Base-by-base conservation (phyloP, 2,888 invertebrate genomes). In the Halictus ligatus region DNA sequence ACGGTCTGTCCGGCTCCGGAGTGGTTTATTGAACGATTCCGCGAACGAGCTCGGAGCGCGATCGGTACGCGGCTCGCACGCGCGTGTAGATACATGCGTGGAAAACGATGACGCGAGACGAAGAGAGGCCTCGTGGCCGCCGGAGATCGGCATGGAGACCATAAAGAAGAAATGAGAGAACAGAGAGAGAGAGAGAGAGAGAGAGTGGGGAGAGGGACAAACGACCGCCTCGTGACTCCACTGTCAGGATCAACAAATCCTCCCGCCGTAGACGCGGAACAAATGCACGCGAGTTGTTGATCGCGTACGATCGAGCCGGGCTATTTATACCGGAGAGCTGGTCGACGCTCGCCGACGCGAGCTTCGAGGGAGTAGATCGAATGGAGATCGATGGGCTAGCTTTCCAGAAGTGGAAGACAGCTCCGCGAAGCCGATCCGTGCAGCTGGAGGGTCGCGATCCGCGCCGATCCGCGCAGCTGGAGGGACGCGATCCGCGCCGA, bases 211-310 rank as follows among this genome's bases (percentile, higher is more conserved):
- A 69, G 77, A 75, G 81, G 84, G 78, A 85, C 80, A 80, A 84
- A 78, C 80, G 77, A 83, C 54, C 73, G 75, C n/a, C 80, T 83
- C 87, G 88, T 81, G 80, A 87, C 78, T 83, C 78, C 79, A 75
- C 88, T 83, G 90, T 90, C 90, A 88, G 90, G 85, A 87, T 89
- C 84, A 90, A 90, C 90, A 90, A 90, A 90, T 90, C 90, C 86
- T 88, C 78, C 86, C 78, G 87, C 75, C 81, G 86, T 83, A 79
- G 85, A 89, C 87, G 87, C 87, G 84, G 86, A 89, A 90, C 90
- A 88, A 90, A 90, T 86, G 86, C 89, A 80, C 83, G 83, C 85
- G 81, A 89, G 86, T 89, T 75, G 85, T 87, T 83, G 88, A 86
- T 82, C 89, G 88, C 82, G 86, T 88, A 89, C 83, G 81, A 82